Evolutionary conservation across 2,797 vertebrate species (phyloP).

Genomic region (Pipistrellus pygmaeus): DNA sequence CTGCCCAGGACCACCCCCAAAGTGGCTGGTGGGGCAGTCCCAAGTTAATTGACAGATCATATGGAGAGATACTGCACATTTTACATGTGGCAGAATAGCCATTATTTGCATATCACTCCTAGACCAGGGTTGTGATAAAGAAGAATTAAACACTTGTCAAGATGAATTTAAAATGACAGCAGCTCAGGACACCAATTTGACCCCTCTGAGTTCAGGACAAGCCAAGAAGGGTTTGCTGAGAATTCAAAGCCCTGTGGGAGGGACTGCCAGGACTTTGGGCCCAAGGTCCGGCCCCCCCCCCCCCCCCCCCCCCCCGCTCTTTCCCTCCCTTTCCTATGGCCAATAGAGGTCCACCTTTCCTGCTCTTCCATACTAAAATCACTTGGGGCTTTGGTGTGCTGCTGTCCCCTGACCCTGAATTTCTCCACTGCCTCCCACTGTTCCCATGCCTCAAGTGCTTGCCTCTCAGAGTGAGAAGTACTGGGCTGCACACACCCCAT

Average conservation of each 20-base stretch:
- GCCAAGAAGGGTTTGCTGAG: constrained; percentile 29
- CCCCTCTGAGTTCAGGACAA: constrained; percentile 68
- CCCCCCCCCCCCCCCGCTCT: too few relatives aligned
- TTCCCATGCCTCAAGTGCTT: neutral
- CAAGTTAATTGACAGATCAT: constrained; percentile 76
- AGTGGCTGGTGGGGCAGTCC: constrained; percentile 50
- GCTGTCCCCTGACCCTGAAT: neutral
- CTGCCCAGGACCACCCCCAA: constrained; percentile 69
- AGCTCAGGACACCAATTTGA: constrained; percentile 68
- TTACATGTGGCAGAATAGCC: constrained; percentile 59
- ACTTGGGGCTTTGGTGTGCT: too few relatives aligned
- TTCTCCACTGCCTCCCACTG: neutral
- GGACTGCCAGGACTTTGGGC: neutral
- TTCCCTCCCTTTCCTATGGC: neutral
- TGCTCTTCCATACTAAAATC: constrained; percentile 32
- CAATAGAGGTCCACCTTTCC: neutral
- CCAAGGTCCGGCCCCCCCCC: neutral
- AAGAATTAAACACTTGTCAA: constrained; percentile 82
- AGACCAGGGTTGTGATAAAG: constrained; percentile 73
- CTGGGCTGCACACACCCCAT: neutral
- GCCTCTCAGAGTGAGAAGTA: neutral
- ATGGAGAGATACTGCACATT: constrained; percentile 69
- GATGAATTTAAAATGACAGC: constrained; percentile 81
- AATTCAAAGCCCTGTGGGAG: constrained; percentile 52
- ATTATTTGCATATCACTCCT: constrained; percentile 79